Percentiles rank a stretch among this genome's conserved stretches.
These are phyloP conservation scores for Tachysurus fulvidraco DNA, from an alignment of 2,113 vertebrate genomes.

Conservation along the genomic window DNA sequence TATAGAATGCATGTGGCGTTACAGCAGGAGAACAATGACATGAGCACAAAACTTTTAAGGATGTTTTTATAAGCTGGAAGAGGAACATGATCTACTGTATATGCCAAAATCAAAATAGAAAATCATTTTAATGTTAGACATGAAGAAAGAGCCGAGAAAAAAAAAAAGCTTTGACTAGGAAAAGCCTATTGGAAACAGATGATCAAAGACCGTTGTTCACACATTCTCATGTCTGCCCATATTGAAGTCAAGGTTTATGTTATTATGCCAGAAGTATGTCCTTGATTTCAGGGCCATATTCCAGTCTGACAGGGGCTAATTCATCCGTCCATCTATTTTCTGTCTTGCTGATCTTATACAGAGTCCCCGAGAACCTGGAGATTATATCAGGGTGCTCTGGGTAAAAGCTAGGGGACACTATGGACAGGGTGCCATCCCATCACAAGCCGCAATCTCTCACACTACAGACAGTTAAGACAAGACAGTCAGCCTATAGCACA, in stretches of 20 bases:
- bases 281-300: neutral
- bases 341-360: too few relatives aligned
- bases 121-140: neutral
- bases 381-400: too few relatives aligned
- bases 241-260: neutral
- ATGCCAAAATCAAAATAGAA: too few relatives aligned
- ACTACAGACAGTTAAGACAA: too few relatives aligned
- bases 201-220: neutral
- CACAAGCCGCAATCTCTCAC: too few relatives aligned
- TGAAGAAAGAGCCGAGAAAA: neutral
- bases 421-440: too few relatives aligned
- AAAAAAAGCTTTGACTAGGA: neutral
- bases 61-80: neutral
- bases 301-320: neutral
- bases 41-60: neutral
- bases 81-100: neutral
- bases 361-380: too few relatives aligned
- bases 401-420: too few relatives aligned
- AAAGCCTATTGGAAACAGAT: neutral
- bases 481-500: too few relatives aligned
- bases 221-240: neutral
- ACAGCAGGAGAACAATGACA: neutral
- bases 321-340: too few relatives aligned
- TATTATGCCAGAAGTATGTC: neutral
- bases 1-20: neutral